These are phyloP conservation scores for Oscheius sp. DNA, from an alignment of 2,888 invertebrate species.

Conservation along the genomic window DNA sequence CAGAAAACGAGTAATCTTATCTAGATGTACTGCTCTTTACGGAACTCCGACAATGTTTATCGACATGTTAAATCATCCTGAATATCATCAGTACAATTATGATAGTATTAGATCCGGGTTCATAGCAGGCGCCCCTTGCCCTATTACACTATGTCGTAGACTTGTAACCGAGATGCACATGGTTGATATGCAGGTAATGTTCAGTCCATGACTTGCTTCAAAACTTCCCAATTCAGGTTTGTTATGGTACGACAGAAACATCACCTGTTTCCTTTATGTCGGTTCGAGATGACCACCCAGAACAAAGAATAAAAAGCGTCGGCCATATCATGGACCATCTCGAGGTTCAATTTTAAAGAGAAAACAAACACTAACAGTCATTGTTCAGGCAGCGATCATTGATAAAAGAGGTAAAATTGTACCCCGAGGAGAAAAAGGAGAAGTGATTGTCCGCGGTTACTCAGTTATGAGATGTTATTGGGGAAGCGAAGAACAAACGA, in stretches of 20 bases:
- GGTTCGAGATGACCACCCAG: slow-evolving; percentile 75
- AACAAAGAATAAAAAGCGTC: slow-evolving; percentile 76
- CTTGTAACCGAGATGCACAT: slow-evolving; percentile 74
- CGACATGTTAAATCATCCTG: slow-evolving; percentile 74
- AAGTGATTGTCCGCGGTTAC: slow-evolving; percentile 78
- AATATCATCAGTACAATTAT: slow-evolving; percentile 73
- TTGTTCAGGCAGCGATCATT: slow-evolving; percentile 61
- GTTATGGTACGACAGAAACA: slow-evolving; percentile 79
- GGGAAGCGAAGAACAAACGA: slow-evolving; percentile 83
- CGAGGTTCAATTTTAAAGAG: slow-evolving; percentile 73
- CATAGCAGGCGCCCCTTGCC: slow-evolving; percentile 82
- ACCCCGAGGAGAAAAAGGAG: slow-evolving; percentile 67
- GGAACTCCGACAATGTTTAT: slow-evolving; percentile 77
- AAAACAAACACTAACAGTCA: slow-evolving; percentile 46
- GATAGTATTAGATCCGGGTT: slow-evolving; percentile 75
- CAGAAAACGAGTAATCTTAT: slow-evolving; percentile 16
- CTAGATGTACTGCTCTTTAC: slow-evolving; percentile 75
- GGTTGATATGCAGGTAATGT: slow-evolving; percentile 54
- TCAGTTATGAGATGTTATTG: slow-evolving; percentile 84
- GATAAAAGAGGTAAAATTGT: slow-evolving; percentile 64
- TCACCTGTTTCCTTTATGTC: slow-evolving; percentile 78
- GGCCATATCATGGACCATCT: slow-evolving; percentile 77
- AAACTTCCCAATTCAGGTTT: slow-evolving; percentile 67
- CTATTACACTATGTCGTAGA: slow-evolving; percentile 76
- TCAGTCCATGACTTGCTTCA: neutral